Evolutionary conservation across 2,113 vertebrate species (phyloP), one percentile per base, ranked within the genome.

Genomic region (Sinosuthora webbiana): DNA sequence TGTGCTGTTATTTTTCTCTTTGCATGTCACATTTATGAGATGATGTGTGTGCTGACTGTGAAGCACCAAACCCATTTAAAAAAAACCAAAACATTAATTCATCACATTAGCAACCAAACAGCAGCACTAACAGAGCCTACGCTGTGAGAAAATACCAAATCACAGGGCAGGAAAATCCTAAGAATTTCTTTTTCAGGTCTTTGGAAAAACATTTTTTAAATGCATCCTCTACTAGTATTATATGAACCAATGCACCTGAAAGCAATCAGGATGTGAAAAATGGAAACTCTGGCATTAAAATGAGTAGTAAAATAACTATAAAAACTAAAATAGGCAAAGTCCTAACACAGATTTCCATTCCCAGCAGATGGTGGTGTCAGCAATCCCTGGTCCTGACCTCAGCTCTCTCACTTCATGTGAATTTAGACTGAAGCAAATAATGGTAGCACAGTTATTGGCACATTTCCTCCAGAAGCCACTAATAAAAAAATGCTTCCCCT

Each of bases 331-430:
- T 21, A 83, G 71, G 42, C 21, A 22, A 83, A 94, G 39, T 42
- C 57, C 64, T 93, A 74, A 45, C 39, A 45, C 44, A 45, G 35
- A 45, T 69, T 39, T 84, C 57, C n/a, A 15, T 82, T 97, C 90
- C 91, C 87, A 80, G 89, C 88, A 94, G 88, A 90, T 87, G 93
- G 75, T 91, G 74, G 75, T 55, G 16, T 86, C 65, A 86, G 90
- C 83, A 92, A 35, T 89, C 53, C 70, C 69, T 53, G 59, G 7
- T 73, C 39, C 92, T 93, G 69, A 76, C 2, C 6, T 87, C 70
- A 62, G 39, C 39, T 75, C 41, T 62, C 19, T 79, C 57, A 23
- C 69, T 82, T 73, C 23, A n/a, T 2, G 1, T 89, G 62, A 76
- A 37, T 82, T 71, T 71, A 87, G 31, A 17, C n/a, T 45, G 73